Base-by-base conservation (phyloP, 2,888 invertebrate genomes). In the Agonopterix arenella region DNA sequence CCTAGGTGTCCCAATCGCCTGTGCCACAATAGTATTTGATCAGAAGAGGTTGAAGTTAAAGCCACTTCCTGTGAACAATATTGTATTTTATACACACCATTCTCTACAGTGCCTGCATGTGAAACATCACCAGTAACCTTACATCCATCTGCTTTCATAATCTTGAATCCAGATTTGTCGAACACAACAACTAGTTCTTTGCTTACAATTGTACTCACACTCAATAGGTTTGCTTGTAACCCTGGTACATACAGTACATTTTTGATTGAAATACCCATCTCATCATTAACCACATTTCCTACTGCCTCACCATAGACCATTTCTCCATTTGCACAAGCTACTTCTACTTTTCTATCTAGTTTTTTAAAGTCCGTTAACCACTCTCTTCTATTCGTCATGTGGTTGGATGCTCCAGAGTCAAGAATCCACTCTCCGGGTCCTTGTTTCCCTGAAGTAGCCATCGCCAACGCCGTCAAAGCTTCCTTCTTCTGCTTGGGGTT, bases 401-500 rank as follows among this genome's bases (percentile, higher is more conserved):
- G 37, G 9, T n/a, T n/a, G n/a, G n/a, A n/a, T n/a, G n/a, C n/a
- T n/a, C n/a, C n/a, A n/a, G n/a, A n/a, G n/a, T n/a, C 37, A 9
- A 37, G 5, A 9, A 37, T 37, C 37, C 37, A 37, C 5, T 37
- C 37, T 37, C 9, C 37, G 37, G 5, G 7, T 8, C 7, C 5
- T 37, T 5, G 37, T 9, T 37, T 37, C 37, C 9, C 37, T 8
- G 7, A 8, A 5, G 37, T 37, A 5, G 37, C 37, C 5, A 37
- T 8, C 9, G 37, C 37, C 5, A 37, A 37, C 5, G 37, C 9
- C 5, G 5, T 37, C 37, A 37, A 8, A 9, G 37, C 37, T 37
- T 37, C 37, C 7, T 37, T 37, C 37, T 37, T 42, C 44, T 43
- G 50, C 46, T 44, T 44, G 41, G 48, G 37, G 37, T 37, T 37